Evolutionary conservation across 2,797 vertebrate genomes (phyloP), one percentile per base, ranked within the genome.

Genomic region (Selene dorsalis): DNA sequence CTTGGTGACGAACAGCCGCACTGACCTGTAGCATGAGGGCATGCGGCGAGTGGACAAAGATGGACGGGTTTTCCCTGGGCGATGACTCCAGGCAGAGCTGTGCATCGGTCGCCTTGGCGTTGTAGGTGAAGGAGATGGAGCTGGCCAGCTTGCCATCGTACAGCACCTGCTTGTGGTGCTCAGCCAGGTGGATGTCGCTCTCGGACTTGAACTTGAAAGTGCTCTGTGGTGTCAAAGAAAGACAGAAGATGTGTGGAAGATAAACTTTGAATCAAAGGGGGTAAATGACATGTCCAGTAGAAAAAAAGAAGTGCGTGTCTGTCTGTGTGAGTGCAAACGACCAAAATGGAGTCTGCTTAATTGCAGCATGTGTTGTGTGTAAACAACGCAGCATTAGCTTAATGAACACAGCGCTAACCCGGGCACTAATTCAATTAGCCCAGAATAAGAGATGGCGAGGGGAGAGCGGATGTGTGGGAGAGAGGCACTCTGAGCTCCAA

Each of bases 161-260:
- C 0, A 99, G 84, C 79, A 99, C 97, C 91, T 99, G 97, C 79
- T 98, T 99, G 76, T 99, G 97, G 89, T 99, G 97, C 87, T 99
- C 97, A 1, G 97, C 97, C 93, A 99, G 94, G 88, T 98, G 97
- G 93, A 99, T 98, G 88, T 99, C 97, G 79, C 97, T 99, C 92
- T 99, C 97, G 0, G 97, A 99, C 89, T 99, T 99, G 84, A 99
- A 99, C 87, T 99, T 99, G 87, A 99, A 99, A 8, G 97, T 99
- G 93, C 97, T 98, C 97, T 99, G 88, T 20, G 18, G 62, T 3
- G 66, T 53, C 0, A 18, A 59, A 43, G 57, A 53, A 41, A 55
- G 35, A 22, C 57, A 79, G 22, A 32, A 48, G 55, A 8, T 0
- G 39, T 41, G 2, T 16, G 38, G 35, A 20, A 52, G 20, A 30